Conservation (phyloP, 2,797 vertebrate genomes). For the Onychomys arenicola region DNA sequence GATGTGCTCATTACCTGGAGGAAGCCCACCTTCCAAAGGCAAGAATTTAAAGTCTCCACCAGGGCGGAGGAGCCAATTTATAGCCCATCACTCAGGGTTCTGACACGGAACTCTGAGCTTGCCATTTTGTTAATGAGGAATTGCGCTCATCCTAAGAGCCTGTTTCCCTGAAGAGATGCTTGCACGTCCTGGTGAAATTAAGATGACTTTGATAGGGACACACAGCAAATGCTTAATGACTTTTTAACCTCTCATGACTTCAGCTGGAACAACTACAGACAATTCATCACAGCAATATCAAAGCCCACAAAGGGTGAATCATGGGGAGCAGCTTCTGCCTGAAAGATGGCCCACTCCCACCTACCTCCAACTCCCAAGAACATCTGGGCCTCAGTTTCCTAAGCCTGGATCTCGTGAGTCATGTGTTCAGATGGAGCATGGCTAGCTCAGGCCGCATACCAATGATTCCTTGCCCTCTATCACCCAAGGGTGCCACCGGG, state of each 20-base stretch:
- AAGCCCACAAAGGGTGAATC: constrained; percentile 67
- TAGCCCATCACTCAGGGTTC: constrained; percentile 85
- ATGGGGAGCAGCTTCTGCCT: neutral
- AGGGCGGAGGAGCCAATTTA: constrained; percentile 81
- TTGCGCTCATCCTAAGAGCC: constrained; percentile 80
- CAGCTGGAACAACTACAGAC: constrained; percentile 67
- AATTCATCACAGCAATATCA: constrained; percentile 75
- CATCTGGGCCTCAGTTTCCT: neutral
- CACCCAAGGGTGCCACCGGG: neutral
- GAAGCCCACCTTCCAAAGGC: constrained; percentile 82
- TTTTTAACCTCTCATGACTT: constrained; percentile 85
- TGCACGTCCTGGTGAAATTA: constrained; percentile 83
- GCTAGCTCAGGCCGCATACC: neutral
- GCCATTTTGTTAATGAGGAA: constrained; percentile 85
- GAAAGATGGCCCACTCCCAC: accelerated
- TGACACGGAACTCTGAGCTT: constrained; percentile 82
- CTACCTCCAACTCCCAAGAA: accelerated
- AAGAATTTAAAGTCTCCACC: constrained; percentile 82
- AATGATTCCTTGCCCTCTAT: neutral
- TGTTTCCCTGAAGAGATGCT: constrained; percentile 84
- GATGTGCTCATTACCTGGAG: constrained; percentile 84
- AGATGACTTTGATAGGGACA: constrained; percentile 85
- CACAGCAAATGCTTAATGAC: constrained; percentile 83
- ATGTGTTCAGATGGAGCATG: neutral
- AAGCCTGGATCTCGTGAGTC: neutral